A percentile compares a stretch with the other conserved stretches of the same genome.
These are phyloP conservation scores for Graptemys geographica DNA, from an alignment of 2,797 vertebrate genomes.

Conservation along the genomic window DNA sequence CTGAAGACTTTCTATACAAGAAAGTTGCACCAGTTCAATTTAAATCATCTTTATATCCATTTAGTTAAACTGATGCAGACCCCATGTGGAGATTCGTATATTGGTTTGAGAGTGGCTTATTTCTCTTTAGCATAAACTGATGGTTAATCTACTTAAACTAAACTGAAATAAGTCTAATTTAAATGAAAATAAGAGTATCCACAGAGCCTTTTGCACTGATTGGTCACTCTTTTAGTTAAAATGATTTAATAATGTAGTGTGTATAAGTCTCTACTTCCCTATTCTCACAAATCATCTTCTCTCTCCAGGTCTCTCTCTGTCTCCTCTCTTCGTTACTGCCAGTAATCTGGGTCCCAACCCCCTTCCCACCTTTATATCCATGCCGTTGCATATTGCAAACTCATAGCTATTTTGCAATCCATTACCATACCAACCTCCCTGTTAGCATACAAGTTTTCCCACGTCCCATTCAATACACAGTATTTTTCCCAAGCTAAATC, in stretches of 20 bases:
- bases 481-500: neutral
- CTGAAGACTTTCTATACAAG: neutral
- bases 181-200: neutral
- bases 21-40: neutral
- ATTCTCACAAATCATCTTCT: neutral
- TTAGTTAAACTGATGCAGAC: neutral
- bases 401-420: neutral
- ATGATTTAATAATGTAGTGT: neutral
- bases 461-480: neutral
- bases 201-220: neutral
- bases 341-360: neutral
- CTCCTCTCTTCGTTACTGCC: neutral
- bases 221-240: neutral
- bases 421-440: neutral
- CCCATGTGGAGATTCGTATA: neutral
- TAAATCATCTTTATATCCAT: neutral
- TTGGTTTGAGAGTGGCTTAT: neutral
- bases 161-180: neutral
- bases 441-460: neutral
- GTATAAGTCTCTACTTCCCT: neutral
- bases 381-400: neutral
- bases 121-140: neutral
- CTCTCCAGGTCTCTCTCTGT: neutral
- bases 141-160: neutral
- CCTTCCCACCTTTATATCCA: neutral